Percentiles rank a stretch among this genome's conserved stretches.
These are phyloP conservation scores for Lepus europaeus DNA, from an alignment of 2,113 vertebrate genomes.

Conservation along the genomic window DNA sequence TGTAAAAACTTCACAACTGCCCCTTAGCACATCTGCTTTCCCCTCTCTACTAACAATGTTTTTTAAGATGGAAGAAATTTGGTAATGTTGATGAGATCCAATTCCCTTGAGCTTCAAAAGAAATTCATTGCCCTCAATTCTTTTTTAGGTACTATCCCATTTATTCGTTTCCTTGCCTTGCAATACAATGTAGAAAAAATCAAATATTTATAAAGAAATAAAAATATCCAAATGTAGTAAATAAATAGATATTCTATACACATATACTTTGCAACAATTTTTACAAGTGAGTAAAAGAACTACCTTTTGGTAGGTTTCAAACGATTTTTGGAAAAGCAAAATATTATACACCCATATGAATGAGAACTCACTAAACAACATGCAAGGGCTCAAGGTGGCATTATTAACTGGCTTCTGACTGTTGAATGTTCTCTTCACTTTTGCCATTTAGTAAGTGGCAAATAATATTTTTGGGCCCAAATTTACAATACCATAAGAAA, in stretches of 20 bases:
- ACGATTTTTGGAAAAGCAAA: background rate
- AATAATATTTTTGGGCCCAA: background rate
- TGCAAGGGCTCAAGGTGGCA: background rate
- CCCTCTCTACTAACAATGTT: background rate
- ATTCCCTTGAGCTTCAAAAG: background rate
- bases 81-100: background rate
- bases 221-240: background rate
- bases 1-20: background rate
- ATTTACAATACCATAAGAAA: background rate
- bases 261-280: background rate
- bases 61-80: background rate
- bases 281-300: background rate
- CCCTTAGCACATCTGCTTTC: background rate
- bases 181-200: background rate
- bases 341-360: background rate
- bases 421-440: background rate
- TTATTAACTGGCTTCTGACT: background rate
- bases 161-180: background rate
- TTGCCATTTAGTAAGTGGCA: background rate
- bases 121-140: background rate
- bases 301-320: background rate
- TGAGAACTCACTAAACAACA: background rate
- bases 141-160: background rate
- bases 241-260: background rate
- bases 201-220: background rate